phyloP scores from a whole-genome alignment of 2,888 invertebrate genomes.

The Opisthograptis luteolata region DNA sequence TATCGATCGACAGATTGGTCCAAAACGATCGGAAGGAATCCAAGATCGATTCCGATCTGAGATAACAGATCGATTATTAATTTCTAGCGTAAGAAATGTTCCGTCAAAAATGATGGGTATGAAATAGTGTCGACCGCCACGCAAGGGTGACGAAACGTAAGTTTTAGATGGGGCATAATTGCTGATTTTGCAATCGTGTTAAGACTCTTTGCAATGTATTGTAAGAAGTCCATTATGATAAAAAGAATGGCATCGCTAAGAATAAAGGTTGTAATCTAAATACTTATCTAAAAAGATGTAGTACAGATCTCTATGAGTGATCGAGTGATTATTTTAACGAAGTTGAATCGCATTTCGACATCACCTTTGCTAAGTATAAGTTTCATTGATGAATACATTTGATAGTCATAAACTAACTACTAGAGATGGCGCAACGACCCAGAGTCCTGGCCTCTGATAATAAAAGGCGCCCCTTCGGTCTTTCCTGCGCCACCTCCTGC shows the following conservation, averaged over 20 bases:
- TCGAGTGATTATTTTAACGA: slow-evolving; percentile 34
- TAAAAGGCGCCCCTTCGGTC: too few species aligned
- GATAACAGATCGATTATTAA: too few species aligned
- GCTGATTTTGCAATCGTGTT: slow-evolving; percentile 31
- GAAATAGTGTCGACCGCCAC: slow-evolving; percentile 32
- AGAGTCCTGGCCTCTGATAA: too few species aligned
- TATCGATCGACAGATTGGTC: too few species aligned
- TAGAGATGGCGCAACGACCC: too few species aligned
- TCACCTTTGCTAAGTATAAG: slow-evolving; percentile 10
- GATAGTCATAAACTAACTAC: slow-evolving; percentile 13
- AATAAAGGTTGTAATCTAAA: slow-evolving; percentile 34
- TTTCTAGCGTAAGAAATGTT: slow-evolving; percentile 44
- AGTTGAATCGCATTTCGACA: slow-evolving; percentile 32
- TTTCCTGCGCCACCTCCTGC: too few species aligned
- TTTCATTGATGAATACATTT: slow-evolving; percentile 13
- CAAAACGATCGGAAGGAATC: too few species aligned
- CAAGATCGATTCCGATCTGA: too few species aligned
- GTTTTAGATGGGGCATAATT: slow-evolving; percentile 36
- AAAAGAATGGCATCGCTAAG: slow-evolving; percentile 35
- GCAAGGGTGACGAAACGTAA: slow-evolving; percentile 33
- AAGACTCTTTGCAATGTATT: slow-evolving; percentile 25
- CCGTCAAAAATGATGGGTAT: slow-evolving; percentile 47
- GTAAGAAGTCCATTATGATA: slow-evolving; percentile 37
- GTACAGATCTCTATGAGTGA: slow-evolving; percentile 35
- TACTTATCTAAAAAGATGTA: slow-evolving; percentile 30